Percentiles rank a stretch among this genome's conserved stretches.
These are phyloP conservation scores for Anguilla obscura DNA, from an alignment of 2,797 vertebrate species.

Conservation along the genomic window DNA sequence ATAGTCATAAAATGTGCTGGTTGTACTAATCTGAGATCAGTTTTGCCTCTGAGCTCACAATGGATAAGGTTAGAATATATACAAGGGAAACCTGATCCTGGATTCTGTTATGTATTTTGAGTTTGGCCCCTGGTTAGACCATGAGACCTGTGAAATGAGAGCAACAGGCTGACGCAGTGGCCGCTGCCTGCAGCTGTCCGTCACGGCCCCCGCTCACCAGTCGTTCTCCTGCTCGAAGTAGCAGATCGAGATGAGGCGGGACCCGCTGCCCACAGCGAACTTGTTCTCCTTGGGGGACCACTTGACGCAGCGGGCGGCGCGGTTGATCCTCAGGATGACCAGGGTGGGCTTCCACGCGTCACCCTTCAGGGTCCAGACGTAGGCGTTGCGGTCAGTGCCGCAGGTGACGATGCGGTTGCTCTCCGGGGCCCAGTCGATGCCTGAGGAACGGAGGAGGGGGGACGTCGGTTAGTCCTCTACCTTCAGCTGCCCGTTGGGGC, in stretches of 20 bases:
- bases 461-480: background rate
- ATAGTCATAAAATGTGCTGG: background rate
- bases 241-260: conserved; percentile 96
- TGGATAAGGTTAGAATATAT: no score
- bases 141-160: background rate
- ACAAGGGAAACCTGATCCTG: background rate
- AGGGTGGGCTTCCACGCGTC: conserved; percentile 96
- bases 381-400: conserved; percentile 95
- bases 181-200: background rate
- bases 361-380: conserved; percentile 98
- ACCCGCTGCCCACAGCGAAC: conserved; percentile 96
- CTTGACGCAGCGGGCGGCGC: conserved; percentile 94
- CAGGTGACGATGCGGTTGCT: conserved; percentile 98
- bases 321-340: conserved; percentile 97
- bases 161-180: background rate
- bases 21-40: background rate
- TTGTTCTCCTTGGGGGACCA: conserved; percentile 98
- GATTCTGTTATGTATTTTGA: background rate
- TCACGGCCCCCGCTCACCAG: conserved; percentile 75
- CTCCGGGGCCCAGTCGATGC: conserved; percentile 98
- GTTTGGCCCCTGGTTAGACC: background rate
- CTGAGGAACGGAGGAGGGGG: conserved; percentile 60
- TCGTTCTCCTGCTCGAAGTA: conserved; percentile 99
- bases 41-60: background rate
- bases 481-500: background rate